Percentiles rank a stretch among this genome's conserved stretches.
Conservation (phyloP, 1,140 invertebrate genomes). For the Drosophila equinoxialis region DNA sequence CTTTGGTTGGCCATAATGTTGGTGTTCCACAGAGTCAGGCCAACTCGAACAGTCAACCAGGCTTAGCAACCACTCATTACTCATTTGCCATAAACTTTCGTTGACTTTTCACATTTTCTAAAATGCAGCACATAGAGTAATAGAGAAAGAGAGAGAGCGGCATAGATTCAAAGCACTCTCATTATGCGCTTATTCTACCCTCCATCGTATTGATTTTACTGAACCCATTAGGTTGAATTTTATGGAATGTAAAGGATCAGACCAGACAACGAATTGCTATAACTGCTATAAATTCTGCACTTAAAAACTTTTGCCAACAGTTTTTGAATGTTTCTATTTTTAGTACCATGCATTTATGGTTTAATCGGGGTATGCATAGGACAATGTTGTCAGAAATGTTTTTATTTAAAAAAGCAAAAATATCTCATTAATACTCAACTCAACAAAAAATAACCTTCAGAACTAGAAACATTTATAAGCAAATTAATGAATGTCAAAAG, state of each 20-base stretch:
- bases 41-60: conserved; percentile 51
- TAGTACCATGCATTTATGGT: background rate
- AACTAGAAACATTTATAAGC: no score
- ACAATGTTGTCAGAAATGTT: no score
- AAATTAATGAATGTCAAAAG: no score
- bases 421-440: no score
- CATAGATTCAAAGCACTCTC: conserved; percentile 22
- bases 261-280: conserved; percentile 71
- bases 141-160: background rate
- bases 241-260: conserved; percentile 13
- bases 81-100: conserved; percentile 76
- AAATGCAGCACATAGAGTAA: conserved; percentile 51
- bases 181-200: conserved; percentile 49
- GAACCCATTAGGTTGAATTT: conserved; percentile 59
- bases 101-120: conserved; percentile 78
- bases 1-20: conserved; percentile 30
- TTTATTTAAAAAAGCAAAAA: no score
- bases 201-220: conserved; percentile 68
- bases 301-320: conserved; percentile 71
- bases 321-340: conserved; percentile 42
- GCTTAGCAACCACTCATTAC: conserved; percentile 68
- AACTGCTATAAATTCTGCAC: conserved; percentile 73
- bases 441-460: no score
- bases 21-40: conserved; percentile 4
- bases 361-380: background rate